Conservation (phyloP, 2,113 vertebrate genomes). For the Pluvianellus socialis region DNA sequence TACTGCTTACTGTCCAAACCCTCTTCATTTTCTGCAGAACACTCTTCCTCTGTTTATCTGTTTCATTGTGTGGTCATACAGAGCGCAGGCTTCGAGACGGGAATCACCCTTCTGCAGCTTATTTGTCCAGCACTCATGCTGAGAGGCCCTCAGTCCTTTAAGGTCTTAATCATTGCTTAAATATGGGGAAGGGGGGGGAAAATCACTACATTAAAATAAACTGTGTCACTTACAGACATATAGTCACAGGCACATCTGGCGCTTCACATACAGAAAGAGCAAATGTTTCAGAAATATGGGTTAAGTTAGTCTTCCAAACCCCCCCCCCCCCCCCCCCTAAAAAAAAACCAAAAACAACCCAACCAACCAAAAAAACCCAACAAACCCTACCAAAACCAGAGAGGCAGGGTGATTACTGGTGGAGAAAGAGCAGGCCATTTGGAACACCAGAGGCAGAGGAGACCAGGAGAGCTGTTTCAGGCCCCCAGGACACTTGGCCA, state of each 20-base stretch:
- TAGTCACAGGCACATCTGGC: background rate
- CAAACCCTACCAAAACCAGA: background rate
- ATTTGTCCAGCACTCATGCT: background rate
- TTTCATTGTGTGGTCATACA: background rate
- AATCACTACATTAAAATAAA: background rate
- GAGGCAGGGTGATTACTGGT: background rate
- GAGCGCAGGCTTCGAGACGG: fast-evolving
- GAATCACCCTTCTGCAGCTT: background rate
- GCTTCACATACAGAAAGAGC: background rate
- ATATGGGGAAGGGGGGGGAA: fast-evolving
- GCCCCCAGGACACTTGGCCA: background rate
- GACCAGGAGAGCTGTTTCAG: background rate
- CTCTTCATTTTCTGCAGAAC: background rate
- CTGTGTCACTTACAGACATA: background rate
- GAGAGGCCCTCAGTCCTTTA: background rate
- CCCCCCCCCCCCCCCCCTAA: too few species aligned
- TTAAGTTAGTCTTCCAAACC: background rate
- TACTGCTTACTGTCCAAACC: background rate
- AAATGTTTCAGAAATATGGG: background rate
- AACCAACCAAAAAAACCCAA: background rate
- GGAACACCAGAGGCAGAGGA: background rate
- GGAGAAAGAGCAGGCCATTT: background rate
- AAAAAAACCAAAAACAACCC: background rate
- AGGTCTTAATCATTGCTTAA: background rate
- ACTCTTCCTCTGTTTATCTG: background rate